A percentile compares a stretch with the other conserved stretches of the same genome.
These are phyloP conservation scores for Epizoanthus ramosus DNA, from an alignment of 92 coral and sea anemone genomes.

Conservation along the genomic window DNA sequence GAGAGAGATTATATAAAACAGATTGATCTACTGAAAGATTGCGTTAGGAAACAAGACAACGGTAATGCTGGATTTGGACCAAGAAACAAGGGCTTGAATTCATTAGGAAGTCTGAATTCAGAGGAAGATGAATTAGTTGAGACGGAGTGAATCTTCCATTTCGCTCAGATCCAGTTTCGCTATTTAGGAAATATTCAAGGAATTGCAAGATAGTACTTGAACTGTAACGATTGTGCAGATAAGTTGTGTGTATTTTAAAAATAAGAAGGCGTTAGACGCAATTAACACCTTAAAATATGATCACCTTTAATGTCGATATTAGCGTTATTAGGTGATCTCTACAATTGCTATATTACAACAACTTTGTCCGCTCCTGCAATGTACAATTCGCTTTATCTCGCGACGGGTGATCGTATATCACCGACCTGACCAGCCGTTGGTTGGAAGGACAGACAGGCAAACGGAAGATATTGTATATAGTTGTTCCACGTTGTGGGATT, in stretches of 20 bases:
- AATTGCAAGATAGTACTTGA: conserved; percentile 6
- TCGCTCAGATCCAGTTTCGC: not conserved
- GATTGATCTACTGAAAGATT: conserved; percentile 52
- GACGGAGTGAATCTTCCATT: conserved; percentile 31
- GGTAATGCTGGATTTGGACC: conserved; percentile 34
- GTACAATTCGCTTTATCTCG: not conserved
- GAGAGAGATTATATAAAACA: conserved; percentile 50
- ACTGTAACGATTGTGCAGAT: not conserved
- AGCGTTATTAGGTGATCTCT: not conserved
- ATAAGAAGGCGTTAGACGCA: not conserved
- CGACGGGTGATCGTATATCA: not conserved
- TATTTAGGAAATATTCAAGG: conserved; percentile 23
- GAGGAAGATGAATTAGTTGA: conserved; percentile 52
- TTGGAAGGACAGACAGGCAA: not conserved
- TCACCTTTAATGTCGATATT: not conserved
- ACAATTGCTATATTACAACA: not conserved
- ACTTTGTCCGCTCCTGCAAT: not conserved
- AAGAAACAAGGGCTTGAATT: conserved; percentile 63
- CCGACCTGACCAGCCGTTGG: not conserved
- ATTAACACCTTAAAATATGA: not conserved
- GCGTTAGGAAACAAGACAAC: conserved; percentile 23
- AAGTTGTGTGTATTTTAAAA: not conserved
- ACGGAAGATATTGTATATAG: not conserved
- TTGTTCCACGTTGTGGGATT: not conserved
- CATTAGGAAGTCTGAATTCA: conserved; percentile 76